Base-by-base conservation (phyloP, 1,140 invertebrate genomes). In the Pollicipes pollicipes region DNA sequence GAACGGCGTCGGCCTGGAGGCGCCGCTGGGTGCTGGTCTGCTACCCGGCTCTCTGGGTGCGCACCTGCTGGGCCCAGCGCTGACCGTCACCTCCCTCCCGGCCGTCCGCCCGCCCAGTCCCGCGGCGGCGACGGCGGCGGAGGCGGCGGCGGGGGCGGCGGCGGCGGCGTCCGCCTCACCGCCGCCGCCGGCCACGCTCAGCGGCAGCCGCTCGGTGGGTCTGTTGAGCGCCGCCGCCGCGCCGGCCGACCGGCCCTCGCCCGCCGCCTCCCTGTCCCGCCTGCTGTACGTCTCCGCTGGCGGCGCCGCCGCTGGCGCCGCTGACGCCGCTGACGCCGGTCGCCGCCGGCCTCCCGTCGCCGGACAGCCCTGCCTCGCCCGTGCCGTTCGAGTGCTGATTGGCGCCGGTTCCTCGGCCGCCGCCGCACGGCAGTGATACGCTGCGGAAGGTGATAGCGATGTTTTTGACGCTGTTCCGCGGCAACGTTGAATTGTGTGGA, bases 31-130 rank as follows among this genome's bases (percentile, higher is more conserved):
- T 21, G 45, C 45, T 17, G n/a, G 64, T n/a, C 64, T 66, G n/a
- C n/a, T 66, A 10, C 64, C 64, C 28, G 64, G 27, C 64, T 66
- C 64, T 28, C 17, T 66, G 27, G 64, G 64, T 24, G 64, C 64
- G 3, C 64, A 66, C 28, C 64, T 66, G 64, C 64, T 66, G 64
- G 64, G 64, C 8, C 28, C 64, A n/a, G 64, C 64, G 64, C 64
- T 66, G 24, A 29, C 64, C 27, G 64, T 29, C 64, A 28, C n/a
- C 64, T 66, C 64, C 3, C n/a, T 29, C 24, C 64, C 64, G 17
- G 27, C 64, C n/a, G 64, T n/a, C n/a, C 27, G 8, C 64, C 24
- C 64, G 24, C n/a, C 64, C n/a, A 24, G 6, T 24, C 27, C 8
- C 64, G 63, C 24, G 8, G 8, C 63, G 6, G n/a, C 24, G 8